Evolutionary conservation across 2,113 vertebrate species (phyloP).

Genomic region (Glaucidium brasilianum): DNA sequence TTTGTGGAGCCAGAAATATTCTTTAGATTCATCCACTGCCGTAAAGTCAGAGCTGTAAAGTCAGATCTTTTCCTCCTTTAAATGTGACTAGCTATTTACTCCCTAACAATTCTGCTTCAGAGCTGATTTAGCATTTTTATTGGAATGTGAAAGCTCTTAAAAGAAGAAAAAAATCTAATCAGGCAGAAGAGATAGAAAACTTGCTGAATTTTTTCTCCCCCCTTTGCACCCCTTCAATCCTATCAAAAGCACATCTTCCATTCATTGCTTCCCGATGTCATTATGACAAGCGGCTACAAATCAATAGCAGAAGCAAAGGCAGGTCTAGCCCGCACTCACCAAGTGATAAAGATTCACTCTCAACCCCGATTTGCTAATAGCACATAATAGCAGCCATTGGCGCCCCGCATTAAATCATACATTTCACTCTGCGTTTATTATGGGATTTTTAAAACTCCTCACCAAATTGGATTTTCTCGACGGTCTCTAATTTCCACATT

Average conservation of each 20-base stretch:
- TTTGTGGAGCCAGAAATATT: constrained; percentile 34
- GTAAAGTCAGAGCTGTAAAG: constrained; percentile 59
- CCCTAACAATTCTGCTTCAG: constrained; percentile 79
- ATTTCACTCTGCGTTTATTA: constrained; percentile 86
- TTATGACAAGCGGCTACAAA: constrained; percentile 86
- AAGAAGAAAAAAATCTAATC: constrained; percentile 84
- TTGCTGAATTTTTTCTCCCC: constrained; percentile 78
- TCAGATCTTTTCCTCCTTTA: constrained; percentile 67
- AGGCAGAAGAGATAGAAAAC: constrained; percentile 85
- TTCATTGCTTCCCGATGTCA: constrained; percentile 85
- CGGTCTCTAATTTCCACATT: constrained; percentile 94
- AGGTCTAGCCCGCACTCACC: constrained; percentile 69
- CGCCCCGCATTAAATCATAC: constrained; percentile 89
- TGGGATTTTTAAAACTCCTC: constrained; percentile 86
- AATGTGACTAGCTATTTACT: constrained; percentile 81
- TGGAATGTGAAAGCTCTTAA: constrained; percentile 85
- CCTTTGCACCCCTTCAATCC: constrained; percentile 72
- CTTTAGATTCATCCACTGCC: constrained; percentile 32
- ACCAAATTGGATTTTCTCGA: constrained; percentile 94
- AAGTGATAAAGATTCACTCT: constrained; percentile 82
- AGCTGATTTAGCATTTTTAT: constrained; percentile 86
- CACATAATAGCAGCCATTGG: constrained; percentile 89
- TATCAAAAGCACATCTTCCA: constrained; percentile 86
- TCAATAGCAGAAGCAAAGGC: constrained; percentile 77
- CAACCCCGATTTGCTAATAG: constrained; percentile 88